Conservation (phyloP, 2,113 vertebrate species). For the Centropus bengalensis region DNA sequence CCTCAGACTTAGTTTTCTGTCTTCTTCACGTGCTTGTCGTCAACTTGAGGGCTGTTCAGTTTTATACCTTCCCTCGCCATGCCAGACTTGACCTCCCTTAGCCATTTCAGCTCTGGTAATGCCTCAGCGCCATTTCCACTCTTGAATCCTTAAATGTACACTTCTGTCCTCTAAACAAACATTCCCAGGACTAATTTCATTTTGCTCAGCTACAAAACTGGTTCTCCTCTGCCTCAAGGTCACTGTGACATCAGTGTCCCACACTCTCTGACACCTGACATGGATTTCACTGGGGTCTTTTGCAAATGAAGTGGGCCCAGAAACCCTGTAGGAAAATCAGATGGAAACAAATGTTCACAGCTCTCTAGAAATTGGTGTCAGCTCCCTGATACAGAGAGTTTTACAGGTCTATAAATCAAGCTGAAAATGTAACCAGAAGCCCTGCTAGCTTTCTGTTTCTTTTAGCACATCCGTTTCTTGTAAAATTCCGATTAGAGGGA, state of each 20-base stretch:
- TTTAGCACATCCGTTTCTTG: conserved; percentile 76
- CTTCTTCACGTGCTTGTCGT: neutral
- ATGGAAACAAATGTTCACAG: conserved; percentile 69
- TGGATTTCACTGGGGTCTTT: neutral
- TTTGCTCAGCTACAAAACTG: neutral
- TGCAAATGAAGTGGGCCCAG: conserved; percentile 2
- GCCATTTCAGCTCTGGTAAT: neutral
- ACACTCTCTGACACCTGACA: neutral
- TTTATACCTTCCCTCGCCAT: neutral
- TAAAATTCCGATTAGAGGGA: conserved; percentile 72
- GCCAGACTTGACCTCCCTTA: neutral
- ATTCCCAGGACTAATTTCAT: neutral
- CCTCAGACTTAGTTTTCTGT: neutral
- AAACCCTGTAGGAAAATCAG: conserved; percentile 45
- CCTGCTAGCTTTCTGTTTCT: conserved; percentile 69
- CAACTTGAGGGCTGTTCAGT: accelerated
- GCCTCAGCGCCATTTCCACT: neutral
- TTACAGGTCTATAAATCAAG: conserved; percentile 74
- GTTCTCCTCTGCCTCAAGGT: neutral
- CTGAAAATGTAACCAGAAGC: conserved; percentile 74
- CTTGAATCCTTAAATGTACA: neutral
- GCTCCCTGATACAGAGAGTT: conserved; percentile 68
- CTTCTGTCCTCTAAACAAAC: neutral
- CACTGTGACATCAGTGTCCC: accelerated
- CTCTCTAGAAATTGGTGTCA: conserved; percentile 66